phyloP scores from a whole-genome alignment of 2,113 vertebrate genomes.

The Diadophis punctatus region DNA sequence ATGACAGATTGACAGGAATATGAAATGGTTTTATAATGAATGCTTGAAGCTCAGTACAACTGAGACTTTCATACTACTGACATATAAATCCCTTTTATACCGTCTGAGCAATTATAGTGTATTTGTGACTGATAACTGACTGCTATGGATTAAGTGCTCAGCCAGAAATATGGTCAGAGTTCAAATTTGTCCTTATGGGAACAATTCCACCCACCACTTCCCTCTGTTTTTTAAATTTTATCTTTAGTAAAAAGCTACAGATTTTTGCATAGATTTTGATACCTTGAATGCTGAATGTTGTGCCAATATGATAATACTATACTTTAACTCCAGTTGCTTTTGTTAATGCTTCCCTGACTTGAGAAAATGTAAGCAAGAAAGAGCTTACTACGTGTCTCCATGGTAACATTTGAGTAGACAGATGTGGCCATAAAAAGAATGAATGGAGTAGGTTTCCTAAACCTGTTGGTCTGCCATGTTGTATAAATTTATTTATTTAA shows the following conservation, averaged over 20 bases:
- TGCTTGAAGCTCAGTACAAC: not conserved
- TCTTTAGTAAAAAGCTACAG: not conserved
- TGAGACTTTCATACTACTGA: slow-evolving; percentile 22
- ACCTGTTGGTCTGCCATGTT: not conserved
- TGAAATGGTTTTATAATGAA: slow-evolving; percentile 32
- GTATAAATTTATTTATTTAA: not conserved
- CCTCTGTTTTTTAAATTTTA: not conserved
- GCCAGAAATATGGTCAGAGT: not conserved
- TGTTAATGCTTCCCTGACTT: not conserved
- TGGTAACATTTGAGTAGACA: too few relatives aligned
- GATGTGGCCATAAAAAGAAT: not conserved
- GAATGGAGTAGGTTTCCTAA: not conserved
- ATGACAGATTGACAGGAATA: slow-evolving; percentile 12
- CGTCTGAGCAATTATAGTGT: slow-evolving; percentile 22
- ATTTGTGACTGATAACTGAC: slow-evolving; percentile 30
- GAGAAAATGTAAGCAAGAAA: not conserved
- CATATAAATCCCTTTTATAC: slow-evolving; percentile 20
- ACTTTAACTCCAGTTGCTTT: not conserved
- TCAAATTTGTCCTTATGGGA: slow-evolving; percentile 1
- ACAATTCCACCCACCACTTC: not conserved
- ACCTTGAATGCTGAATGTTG: not conserved
- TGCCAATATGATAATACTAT: not conserved
- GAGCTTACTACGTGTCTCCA: not conserved
- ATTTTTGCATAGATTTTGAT: not conserved
- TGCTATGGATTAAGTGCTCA: not conserved